Percentiles rank a stretch among this genome's conserved stretches.
Conservation (phyloP, 2,888 invertebrate genomes). For the Calameuta filiformis region DNA sequence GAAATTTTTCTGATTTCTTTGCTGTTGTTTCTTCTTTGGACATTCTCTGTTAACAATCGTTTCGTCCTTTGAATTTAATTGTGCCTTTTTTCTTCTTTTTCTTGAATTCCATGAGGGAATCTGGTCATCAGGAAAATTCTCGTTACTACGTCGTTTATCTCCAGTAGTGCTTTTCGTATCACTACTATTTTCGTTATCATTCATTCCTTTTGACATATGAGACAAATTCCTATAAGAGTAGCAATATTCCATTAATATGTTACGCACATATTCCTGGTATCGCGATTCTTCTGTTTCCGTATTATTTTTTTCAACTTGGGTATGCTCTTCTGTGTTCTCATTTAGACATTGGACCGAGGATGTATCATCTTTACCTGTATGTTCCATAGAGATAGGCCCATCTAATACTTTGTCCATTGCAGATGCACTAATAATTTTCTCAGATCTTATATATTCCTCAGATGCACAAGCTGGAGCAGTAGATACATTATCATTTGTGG, state of each 20-base stretch:
- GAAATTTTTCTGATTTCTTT: background rate
- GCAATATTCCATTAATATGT: background rate
- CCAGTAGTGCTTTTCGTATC: background rate
- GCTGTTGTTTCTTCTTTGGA: background rate
- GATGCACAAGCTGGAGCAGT: background rate
- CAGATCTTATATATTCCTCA: background rate
- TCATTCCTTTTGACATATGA: background rate
- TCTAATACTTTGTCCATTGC: background rate
- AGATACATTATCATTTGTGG: background rate
- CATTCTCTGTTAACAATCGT: background rate
- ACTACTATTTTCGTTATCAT: background rate
- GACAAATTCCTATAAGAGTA: background rate
- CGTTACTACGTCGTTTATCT: background rate
- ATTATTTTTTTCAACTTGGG: background rate
- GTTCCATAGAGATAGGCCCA: background rate
- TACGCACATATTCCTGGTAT: background rate
- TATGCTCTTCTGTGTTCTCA: background rate
- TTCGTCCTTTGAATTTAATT: background rate
- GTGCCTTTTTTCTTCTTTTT: background rate
- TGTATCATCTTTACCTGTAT: background rate
- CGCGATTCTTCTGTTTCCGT: background rate
- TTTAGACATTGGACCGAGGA: background rate
- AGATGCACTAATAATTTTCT: background rate
- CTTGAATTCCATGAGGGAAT: background rate
- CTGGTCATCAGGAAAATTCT: background rate